Percentiles rank a stretch among this genome's conserved stretches.
These are phyloP conservation scores for Atherix ibis DNA, from an alignment of 2,888 invertebrate species.

Conservation along the genomic window DNA sequence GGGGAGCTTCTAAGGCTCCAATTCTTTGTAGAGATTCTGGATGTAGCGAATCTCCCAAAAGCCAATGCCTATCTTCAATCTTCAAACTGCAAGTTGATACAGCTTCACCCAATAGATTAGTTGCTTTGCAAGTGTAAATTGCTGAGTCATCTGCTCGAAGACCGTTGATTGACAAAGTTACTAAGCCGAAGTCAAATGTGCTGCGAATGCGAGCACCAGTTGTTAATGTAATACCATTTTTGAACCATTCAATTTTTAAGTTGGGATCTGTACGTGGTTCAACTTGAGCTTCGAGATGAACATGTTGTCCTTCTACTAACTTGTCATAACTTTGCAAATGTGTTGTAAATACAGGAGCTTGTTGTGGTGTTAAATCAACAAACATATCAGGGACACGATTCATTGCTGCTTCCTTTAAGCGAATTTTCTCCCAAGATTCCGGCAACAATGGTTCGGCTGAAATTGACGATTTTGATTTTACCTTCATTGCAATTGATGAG, in stretches of 20 bases:
- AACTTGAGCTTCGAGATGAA: constrained; percentile 76
- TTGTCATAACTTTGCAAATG: constrained; percentile 75
- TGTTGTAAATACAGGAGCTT: constrained; percentile 91
- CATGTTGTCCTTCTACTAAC: constrained; percentile 71
- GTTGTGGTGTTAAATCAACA: constrained; percentile 67
- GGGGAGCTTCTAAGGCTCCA: constrained; percentile 69
- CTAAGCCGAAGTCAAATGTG: constrained; percentile 92
- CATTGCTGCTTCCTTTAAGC: constrained; percentile 81
- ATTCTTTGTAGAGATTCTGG: constrained; percentile 79
- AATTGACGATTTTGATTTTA: constrained; percentile 67
- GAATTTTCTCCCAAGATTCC: constrained; percentile 84
- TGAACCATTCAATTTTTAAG: constrained; percentile 79
- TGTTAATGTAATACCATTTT: constrained; percentile 72
- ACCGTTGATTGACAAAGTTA: constrained; percentile 78
- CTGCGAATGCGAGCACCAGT: constrained; percentile 82
- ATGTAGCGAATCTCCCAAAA: constrained; percentile 72
- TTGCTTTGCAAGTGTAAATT: constrained; percentile 88
- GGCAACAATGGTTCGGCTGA: constrained; percentile 74
- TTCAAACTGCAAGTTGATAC: constrained; percentile 82
- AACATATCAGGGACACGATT: constrained; percentile 80
- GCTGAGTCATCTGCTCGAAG: constrained; percentile 83
- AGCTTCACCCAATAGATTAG: constrained; percentile 85
- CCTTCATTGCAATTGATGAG: constrained; percentile 78
- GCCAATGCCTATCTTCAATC: constrained; percentile 77
- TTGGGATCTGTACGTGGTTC: constrained; percentile 83